These are phyloP conservation scores for Phalangium opilio DNA, from an alignment of 2,888 invertebrate species.

Conservation along the genomic window DNA sequence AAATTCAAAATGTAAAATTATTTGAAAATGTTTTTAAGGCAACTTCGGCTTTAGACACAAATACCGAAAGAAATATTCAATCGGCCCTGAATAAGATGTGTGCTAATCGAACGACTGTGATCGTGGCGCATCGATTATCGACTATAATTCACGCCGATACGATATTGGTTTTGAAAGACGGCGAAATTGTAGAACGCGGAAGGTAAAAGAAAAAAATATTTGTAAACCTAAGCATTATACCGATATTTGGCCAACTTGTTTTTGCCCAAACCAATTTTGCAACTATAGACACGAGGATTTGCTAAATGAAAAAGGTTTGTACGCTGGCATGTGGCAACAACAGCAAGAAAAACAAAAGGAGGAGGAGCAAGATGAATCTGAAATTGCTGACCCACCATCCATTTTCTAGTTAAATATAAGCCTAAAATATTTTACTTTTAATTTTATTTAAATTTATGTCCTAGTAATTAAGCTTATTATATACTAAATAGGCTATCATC, in stretches of 20 bases:
- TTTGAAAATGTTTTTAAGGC: constrained; percentile 29
- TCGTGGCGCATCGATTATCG: constrained; percentile 82
- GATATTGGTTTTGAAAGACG: constrained; percentile 80
- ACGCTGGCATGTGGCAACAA: constrained; percentile 85
- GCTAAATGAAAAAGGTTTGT: constrained; percentile 51
- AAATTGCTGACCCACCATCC: no score
- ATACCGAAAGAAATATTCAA: constrained; percentile 82
- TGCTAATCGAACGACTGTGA: constrained; percentile 72
- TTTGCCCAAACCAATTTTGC: no score
- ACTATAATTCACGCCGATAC: constrained; percentile 89
- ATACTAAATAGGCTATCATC: no score
- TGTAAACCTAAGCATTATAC: neutral
- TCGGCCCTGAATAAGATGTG: constrained; percentile 60
- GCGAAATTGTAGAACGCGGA: constrained; percentile 80
- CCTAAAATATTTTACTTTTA: no score
- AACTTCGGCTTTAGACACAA: constrained; percentile 85
- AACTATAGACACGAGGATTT: constrained; percentile 53
- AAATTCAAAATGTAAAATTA: no score
- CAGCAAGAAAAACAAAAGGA: constrained; percentile 44
- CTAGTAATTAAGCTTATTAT: no score
- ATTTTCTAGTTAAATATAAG: no score
- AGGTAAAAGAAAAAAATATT: constrained; percentile 38
- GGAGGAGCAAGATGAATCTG: neutral
- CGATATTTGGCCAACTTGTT: constrained; percentile 2
- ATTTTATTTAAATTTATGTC: no score